Evolutionary conservation across 1,140 invertebrate species (phyloP).

Genomic region (Drosophila oshimai): DNA sequence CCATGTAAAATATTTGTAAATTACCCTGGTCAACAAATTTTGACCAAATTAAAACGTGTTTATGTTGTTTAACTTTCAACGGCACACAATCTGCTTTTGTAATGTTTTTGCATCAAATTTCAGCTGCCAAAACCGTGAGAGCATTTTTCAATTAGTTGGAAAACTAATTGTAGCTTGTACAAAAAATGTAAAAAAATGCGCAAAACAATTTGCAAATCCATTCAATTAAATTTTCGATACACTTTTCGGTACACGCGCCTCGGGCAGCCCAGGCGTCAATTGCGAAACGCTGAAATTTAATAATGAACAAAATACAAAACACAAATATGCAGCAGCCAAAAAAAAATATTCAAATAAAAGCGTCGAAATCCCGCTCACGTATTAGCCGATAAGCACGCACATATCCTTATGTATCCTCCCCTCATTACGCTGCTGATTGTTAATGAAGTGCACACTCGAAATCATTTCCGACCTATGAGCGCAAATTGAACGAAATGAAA

Average conservation of each 20-base stretch:
- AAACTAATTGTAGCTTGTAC: slow-evolving; percentile 17
- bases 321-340: slow-evolving; percentile 2
- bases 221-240: slow-evolving; percentile 9
- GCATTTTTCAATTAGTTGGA: slow-evolving; percentile 7
- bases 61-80: not conserved
- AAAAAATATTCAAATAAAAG: slow-evolving; percentile 10
- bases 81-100: not conserved
- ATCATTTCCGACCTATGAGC: slow-evolving; percentile 28
- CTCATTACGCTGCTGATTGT: slow-evolving; percentile 28
- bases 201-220: not conserved
- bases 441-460: slow-evolving; percentile 40
- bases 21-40: no score
- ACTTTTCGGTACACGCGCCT: not conserved
- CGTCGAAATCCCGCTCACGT: slow-evolving; percentile 7
- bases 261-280: not conserved
- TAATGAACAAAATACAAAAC: slow-evolving; percentile 16
- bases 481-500: slow-evolving; percentile 46
- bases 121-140: slow-evolving; percentile 10
- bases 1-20: no score
- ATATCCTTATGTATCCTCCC: not conserved
- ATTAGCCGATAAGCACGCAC: slow-evolving; percentile 45
- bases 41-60: not conserved
- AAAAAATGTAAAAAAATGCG: slow-evolving; percentile 15
- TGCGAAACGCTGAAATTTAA: slow-evolving; percentile 19
- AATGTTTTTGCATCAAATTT: slow-evolving; percentile 18